Percentiles rank a stretch among this genome's conserved stretches.
Conservation (phyloP, 2,113 vertebrate species). For the Copsychus sechellarum region DNA sequence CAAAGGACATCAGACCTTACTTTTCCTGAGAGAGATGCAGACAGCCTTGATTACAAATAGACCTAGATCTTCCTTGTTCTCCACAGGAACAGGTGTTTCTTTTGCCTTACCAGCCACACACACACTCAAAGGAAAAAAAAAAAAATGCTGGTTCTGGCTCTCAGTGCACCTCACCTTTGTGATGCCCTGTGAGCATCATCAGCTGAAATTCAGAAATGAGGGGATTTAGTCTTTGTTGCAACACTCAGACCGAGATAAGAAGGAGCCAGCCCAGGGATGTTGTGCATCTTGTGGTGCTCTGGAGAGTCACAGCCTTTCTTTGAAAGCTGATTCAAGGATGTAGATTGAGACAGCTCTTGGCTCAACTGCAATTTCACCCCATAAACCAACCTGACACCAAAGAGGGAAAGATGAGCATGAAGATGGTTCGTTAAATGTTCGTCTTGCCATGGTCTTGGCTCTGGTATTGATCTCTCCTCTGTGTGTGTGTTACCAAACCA, state of each 20-base stretch:
- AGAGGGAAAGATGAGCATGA: neutral
- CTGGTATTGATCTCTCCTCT: neutral
- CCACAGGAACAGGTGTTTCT: neutral
- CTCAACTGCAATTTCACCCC: neutral
- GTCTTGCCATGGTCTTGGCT: neutral
- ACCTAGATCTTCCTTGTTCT: neutral
- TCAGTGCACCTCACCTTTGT: neutral
- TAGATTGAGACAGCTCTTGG: neutral
- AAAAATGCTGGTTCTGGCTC: neutral
- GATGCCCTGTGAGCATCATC: neutral
- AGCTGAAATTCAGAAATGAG: neutral
- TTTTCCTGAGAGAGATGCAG: constrained; percentile 24
- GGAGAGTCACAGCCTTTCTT: neutral
- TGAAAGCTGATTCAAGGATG: neutral
- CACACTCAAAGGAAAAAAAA: neutral
- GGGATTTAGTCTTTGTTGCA: neutral
- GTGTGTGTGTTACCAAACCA: neutral
- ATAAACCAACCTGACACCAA: neutral
- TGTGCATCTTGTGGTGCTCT: neutral
- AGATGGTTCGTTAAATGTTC: neutral
- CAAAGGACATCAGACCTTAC: constrained; percentile 41
- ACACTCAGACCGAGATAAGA: neutral
- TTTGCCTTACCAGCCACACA: neutral
- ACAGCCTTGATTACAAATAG: constrained; percentile 26
- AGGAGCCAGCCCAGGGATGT: neutral